phyloP scores from a whole-genome alignment of 2,797 vertebrate genomes.

The Paguma larvata region DNA sequence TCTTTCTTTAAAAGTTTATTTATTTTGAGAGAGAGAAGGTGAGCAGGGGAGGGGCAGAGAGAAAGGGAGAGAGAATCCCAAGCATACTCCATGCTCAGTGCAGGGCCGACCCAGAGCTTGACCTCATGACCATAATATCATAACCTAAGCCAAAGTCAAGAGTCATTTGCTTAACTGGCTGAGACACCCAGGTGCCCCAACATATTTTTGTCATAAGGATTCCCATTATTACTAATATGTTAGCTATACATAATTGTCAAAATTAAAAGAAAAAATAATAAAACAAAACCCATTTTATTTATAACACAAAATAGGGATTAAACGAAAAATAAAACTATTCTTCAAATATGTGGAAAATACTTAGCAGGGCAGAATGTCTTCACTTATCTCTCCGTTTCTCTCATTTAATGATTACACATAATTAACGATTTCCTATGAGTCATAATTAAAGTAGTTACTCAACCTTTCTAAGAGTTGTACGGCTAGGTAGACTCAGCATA shows the following conservation, averaged over 20 bases:
- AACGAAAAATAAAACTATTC: not conserved
- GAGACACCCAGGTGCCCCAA: too few species aligned
- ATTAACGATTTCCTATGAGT: conserved; percentile 25
- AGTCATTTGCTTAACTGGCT: too few species aligned
- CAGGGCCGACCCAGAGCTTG: too few species aligned
- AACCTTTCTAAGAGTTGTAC: conserved; percentile 31
- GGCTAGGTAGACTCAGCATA: not conserved
- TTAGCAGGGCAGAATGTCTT: not conserved
- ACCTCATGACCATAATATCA: too few species aligned
- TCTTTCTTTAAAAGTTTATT: not conserved
- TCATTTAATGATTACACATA: not conserved
- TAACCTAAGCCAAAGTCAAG: too few species aligned
- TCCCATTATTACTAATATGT: not conserved
- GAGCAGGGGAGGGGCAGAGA: too few species aligned
- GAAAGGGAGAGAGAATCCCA: too few species aligned
- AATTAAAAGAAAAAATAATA: not conserved
- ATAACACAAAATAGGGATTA: not conserved
- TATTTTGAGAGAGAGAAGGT: too few species aligned
- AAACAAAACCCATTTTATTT: not conserved
- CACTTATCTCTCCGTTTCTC: conserved; percentile 1
- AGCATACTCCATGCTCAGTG: too few species aligned
- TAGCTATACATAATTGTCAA: not conserved
- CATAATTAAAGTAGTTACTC: conserved; percentile 42
- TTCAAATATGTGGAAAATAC: conserved; percentile 5
- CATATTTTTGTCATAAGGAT: not conserved